Percentiles rank a stretch among this genome's conserved stretches.
Conservation (phyloP, 2,797 vertebrate species). For the Avahi laniger region DNA sequence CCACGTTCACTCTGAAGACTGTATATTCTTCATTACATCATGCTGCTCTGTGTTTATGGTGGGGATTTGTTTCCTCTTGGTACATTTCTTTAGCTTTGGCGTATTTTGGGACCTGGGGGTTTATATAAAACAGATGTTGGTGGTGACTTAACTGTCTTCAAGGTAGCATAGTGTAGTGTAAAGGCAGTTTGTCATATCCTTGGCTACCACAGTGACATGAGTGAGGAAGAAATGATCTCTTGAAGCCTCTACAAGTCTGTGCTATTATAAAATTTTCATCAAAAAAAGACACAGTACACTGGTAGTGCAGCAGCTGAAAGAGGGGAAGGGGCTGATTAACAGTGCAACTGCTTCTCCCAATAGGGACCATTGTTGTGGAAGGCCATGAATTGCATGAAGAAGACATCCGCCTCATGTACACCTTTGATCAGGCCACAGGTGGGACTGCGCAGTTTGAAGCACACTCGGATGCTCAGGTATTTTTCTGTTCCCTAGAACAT, state of each 20-base stretch:
- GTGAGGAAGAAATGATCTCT: not conserved
- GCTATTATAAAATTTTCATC: not conserved
- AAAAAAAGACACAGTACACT: not conserved
- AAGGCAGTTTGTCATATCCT: not conserved
- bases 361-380: conserved; percentile 92
- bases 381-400: conserved; percentile 94
- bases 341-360: not conserved
- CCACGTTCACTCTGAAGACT: not conserved
- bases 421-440: conserved; percentile 90
- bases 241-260: not conserved
- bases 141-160: not conserved
- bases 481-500: not conserved
- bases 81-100: not conserved
- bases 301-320: rapidly evolving
- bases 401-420: conserved; percentile 95
- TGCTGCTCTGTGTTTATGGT: not conserved
- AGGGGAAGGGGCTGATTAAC: not conserved
- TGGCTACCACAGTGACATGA: not conserved
- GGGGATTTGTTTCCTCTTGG: not conserved
- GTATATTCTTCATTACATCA: not conserved
- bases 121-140: not conserved
- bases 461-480: conserved; percentile 96
- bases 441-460: conserved; percentile 92
- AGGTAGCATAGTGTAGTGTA: not conserved
- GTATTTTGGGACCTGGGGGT: not conserved